Base-by-base conservation (phyloP, 2,113 vertebrate species). In the Cynocephalus volans region DNA sequence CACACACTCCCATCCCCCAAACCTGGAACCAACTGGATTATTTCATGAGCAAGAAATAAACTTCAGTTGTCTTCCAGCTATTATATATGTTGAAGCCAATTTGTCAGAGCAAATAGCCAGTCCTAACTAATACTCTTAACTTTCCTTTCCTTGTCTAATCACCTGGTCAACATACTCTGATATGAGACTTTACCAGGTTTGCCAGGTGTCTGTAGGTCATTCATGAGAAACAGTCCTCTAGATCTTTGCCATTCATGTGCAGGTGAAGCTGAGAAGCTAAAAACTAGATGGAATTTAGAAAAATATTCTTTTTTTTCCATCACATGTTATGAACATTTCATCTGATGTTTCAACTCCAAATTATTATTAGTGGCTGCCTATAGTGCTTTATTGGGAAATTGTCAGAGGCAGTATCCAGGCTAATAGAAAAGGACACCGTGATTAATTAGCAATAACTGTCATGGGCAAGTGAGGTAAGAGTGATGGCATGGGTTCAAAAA, bases 381-480 rank as follows among this genome's bases (percentile, higher is more conserved):
- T 10, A 87, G 60, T 36, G 28, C 87, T 90, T 6, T 81, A 84
- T 33, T 82, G 41, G 76, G 77, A 92, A 93, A 54, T 28, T 73
- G 69, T 72, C 65, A 75, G 56, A 88, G 56, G n/a, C 58, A 84
- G 56, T 48, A 33, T 81, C 58, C 76, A 84, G 92, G 84, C 90
- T 80, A 41, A 76, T 31, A 52, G 96, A 58, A 95, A 91, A 73
- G 50, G 86, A 54, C 36, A 11, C 65, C 65, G 24, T 94, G 88
- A 95, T 95, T 95, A 84, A 96, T 88, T 96, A 77, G 45, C 95
- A 96, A 33, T 88, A 62, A 80, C 75, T 64, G 50, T 67, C 54
- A 28, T 45, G 48, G 77, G 15, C 45, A 88, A 97, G 62, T 62
- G 75, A 96, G 87, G 56, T 92, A 69, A 96, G 92, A 70, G 23